Evolutionary conservation across 2,113 vertebrate genomes (phyloP).

Genomic region (Talpa occidentalis): DNA sequence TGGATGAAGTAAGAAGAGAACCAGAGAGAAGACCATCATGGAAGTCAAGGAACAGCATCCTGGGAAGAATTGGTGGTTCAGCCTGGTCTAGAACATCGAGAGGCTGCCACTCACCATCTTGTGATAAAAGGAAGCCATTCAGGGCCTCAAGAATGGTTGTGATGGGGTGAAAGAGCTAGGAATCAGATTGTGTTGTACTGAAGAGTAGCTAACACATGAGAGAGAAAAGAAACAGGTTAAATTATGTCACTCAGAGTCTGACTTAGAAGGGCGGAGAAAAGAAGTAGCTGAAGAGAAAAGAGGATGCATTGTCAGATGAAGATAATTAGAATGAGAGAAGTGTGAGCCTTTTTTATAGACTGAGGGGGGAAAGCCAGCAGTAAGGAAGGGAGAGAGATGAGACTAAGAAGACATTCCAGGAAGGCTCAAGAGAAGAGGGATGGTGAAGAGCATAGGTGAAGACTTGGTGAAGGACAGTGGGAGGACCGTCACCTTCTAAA

Average conservation of each 20-base stretch:
- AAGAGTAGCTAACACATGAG: not conserved
- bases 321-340: not conserved
- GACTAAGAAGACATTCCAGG: not conserved
- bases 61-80: not conserved
- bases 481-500: not conserved
- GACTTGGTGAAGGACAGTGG: not conserved
- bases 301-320: not conserved
- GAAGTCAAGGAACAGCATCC: not conserved
- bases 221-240: not conserved
- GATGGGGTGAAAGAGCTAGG: not conserved
- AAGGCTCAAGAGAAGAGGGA: not conserved
- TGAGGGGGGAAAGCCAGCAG: not conserved
- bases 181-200: not conserved
- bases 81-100: not conserved
- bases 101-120: fast-evolving
- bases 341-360: not conserved
- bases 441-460: not conserved
- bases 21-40: not conserved
- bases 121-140: not conserved
- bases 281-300: not conserved
- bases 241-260: not conserved
- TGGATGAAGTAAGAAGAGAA: not conserved
- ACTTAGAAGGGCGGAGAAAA: not conserved
- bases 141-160: not conserved
- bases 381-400: not conserved